These are phyloP conservation scores for Enteromius anoplus DNA, from an alignment of 2,797 vertebrate genomes.

Conservation along the genomic window DNA sequence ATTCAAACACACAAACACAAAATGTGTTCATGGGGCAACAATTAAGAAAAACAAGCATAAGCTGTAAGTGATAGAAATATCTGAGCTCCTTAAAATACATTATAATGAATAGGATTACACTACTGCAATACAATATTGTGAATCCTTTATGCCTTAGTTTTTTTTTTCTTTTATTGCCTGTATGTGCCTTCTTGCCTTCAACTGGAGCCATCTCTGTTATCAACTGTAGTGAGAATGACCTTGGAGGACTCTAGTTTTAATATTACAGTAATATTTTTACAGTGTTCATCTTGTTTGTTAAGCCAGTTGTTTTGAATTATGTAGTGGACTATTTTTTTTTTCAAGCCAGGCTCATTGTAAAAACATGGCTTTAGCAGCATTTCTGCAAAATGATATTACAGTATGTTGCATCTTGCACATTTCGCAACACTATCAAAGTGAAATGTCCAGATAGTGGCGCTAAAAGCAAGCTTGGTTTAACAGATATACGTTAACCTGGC, in stretches of 20 bases:
- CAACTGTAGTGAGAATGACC: neutral
- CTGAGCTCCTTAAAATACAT: neutral
- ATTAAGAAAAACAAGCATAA: neutral
- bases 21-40: too few species aligned
- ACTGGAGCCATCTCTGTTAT: neutral
- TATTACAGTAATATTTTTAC: constrained; percentile 1
- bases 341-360: neutral
- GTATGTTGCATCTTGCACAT: neutral
- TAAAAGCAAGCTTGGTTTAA: neutral
- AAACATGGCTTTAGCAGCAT: neutral
- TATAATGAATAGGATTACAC: neutral
- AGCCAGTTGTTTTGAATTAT: neutral
- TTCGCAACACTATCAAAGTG: neutral
- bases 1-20: too few species aligned
- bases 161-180: neutral
- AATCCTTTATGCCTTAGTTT: neutral
- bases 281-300: neutral
- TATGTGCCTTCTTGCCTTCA: neutral
- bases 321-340: neutral
- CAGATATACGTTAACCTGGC: neutral
- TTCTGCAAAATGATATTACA: neutral
- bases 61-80: neutral
- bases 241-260: neutral
- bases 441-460: neutral
- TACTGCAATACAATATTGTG: neutral